Evolutionary conservation across 92 coral and sea anemone genomes (phyloP), one percentile per base, ranked within the genome.

Genomic region (Micromussa lordhowensis): DNA sequence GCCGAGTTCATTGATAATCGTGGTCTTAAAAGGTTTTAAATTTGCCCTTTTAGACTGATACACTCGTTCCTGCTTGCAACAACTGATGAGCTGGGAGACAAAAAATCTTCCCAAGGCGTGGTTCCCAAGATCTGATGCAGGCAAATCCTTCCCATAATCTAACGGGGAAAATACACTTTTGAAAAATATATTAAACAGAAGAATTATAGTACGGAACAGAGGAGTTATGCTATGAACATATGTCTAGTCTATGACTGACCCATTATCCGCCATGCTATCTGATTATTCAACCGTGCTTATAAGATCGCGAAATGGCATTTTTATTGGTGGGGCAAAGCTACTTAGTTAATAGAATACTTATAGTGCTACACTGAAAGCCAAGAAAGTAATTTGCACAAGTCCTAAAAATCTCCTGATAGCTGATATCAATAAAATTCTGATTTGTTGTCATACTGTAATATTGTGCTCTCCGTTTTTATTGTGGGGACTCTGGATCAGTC

Each of bases 381-480:
- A 48, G 48, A 34, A 55, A 29, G 32, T 12, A 80, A 26, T 57
- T 80, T 80, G 51, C 9, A 49, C 38, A 44, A 35, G 26, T 36
- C 53, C 15, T 70, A 71, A 71, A 71, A 3, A 36, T 32, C 78
- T 10, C 53, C 29, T 63, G 69, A 66, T 66, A 28, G 63, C 54
- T 51, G 44, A 32, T 28, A 78, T 78, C 29, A 80, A 80, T 80
- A 80, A 57, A 80, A 15, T 59, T 80, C 40, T 80, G 38, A 59
- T 59, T 28, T 77, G 63, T 80, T 21, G 34, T 30, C 68, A 2
- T 58, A 32, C 2, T 36, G 24, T 29, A 70, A 71, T 29, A 34
- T 71, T 32, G 12, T 71, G 40, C 44, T 5, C 38, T 34, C 12
- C 51, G 51, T 44, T 44, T 44, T 8, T 44, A 44, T 7, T 44